Evolutionary conservation across 2,797 vertebrate species (phyloP).

Genomic region (Lagocephalus sceleratus): DNA sequence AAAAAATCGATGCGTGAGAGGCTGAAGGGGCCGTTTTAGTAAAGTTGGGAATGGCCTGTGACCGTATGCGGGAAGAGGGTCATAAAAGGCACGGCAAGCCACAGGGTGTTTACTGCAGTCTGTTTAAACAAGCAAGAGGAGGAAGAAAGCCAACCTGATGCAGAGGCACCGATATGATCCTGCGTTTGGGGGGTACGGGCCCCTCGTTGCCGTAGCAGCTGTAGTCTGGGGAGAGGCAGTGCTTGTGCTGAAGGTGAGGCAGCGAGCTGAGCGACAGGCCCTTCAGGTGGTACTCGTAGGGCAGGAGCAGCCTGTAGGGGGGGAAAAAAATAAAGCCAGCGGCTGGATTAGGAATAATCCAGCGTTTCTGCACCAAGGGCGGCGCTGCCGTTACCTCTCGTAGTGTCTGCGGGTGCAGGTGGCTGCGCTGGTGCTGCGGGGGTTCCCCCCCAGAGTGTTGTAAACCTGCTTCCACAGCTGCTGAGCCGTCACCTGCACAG

Average conservation of each 20-base stretch:
- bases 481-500: slow-evolving; percentile 72
- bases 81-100: too few species aligned
- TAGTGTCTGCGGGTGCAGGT: slow-evolving; percentile 82
- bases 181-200: slow-evolving; percentile 43
- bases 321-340: not conserved
- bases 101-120: too few species aligned
- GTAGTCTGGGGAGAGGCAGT: slow-evolving; percentile 26
- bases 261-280: slow-evolving; percentile 39
- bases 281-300: slow-evolving; percentile 71
- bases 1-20: slow-evolving; percentile 11
- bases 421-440: slow-evolving; percentile 79
- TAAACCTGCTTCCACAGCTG: slow-evolving; percentile 82
- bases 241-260: slow-evolving; percentile 26
- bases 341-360: not conserved
- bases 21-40: not conserved
- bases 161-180: slow-evolving; percentile 13
- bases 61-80: too few species aligned
- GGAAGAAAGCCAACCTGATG: slow-evolving; percentile 52
- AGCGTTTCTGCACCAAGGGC: not conserved
- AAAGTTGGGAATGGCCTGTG: not conserved
- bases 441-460: slow-evolving; percentile 78
- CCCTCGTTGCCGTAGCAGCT: slow-evolving; percentile 8
- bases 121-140: not conserved
- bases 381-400: slow-evolving; percentile 61
- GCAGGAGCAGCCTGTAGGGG: slow-evolving; percentile 67